A percentile compares a stretch with the other conserved stretches of the same genome.
phyloP scores from a whole-genome alignment of 2,888 invertebrate genomes.

The Syrphus vitripennis region DNA sequence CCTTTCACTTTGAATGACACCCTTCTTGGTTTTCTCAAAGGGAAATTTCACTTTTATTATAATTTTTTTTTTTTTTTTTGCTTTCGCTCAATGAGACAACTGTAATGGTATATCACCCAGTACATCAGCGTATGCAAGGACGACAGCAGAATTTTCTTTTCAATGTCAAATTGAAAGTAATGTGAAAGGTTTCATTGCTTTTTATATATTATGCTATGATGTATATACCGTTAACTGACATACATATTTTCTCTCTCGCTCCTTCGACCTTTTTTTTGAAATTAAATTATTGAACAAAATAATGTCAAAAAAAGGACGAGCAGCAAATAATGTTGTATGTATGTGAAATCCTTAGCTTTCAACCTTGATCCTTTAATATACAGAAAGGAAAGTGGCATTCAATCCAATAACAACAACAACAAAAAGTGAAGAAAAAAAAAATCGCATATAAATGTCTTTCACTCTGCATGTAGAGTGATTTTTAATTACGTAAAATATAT shows the following conservation, averaged over 20 bases:
- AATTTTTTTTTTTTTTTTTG: background rate
- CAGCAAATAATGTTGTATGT: conserved; percentile 24
- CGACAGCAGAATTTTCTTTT: conserved; percentile 35
- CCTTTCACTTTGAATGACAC: conserved; percentile 20
- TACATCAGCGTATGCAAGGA: background rate
- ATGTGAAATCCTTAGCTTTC: conserved; percentile 3
- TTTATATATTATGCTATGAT: background rate
- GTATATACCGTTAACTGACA: background rate
- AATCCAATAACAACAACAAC: too few relatives aligned
- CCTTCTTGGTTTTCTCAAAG: conserved; percentile 16
- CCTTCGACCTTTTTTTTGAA: background rate
- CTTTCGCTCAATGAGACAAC: conserved; percentile 5
- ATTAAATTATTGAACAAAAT: conserved; percentile 39
- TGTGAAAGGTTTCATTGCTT: conserved; percentile 8
- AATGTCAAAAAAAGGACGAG: conserved; percentile 25
- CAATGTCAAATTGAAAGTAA: conserved; percentile 25
- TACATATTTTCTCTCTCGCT: background rate
- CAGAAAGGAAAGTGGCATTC: background rate
- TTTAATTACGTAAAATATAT: conserved; percentile 48
- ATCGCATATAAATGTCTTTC: conserved; percentile 13
- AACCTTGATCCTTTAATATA: conserved; percentile 14
- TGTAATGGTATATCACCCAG: background rate
- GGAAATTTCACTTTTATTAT: conserved; percentile 18
- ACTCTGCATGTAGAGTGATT: conserved; percentile 19
- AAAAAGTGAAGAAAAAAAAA: background rate